Percentiles rank a stretch among this genome's conserved stretches.
These are phyloP conservation scores for Spheniscus mendiculus DNA, from an alignment of 2,113 vertebrate species.

Conservation along the genomic window DNA sequence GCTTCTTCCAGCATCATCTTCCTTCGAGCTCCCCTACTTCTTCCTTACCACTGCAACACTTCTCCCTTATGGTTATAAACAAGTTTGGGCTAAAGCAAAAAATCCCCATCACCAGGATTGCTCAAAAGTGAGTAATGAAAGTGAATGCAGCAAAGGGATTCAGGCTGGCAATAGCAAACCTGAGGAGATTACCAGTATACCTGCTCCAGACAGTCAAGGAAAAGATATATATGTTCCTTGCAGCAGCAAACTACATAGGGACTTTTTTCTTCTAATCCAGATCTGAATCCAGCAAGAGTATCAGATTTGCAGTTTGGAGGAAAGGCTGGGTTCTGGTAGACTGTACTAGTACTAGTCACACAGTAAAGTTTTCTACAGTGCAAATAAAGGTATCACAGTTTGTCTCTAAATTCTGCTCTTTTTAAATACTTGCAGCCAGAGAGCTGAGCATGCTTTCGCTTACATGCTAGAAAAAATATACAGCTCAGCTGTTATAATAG, in stretches of 20 bases:
- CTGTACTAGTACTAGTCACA: background rate
- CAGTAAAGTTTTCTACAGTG: background rate
- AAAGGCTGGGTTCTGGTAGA: background rate
- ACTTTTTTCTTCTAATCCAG: background rate
- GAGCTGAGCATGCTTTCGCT: background rate
- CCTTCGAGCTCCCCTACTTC: background rate
- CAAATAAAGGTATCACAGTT: background rate
- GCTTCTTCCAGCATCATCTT: background rate
- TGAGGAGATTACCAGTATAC: background rate
- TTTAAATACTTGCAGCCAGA: background rate
- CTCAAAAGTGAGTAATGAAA: background rate
- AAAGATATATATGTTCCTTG: background rate
- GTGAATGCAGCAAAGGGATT: background rate
- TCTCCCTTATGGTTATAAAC: background rate
- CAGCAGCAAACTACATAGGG: background rate
- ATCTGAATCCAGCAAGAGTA: background rate
- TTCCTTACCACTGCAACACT: background rate
- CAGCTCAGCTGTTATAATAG: background rate
- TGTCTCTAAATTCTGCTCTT: background rate
- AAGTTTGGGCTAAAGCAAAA: background rate
- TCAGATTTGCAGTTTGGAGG: background rate
- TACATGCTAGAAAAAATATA: background rate
- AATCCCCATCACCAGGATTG: background rate
- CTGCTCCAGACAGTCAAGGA: background rate
- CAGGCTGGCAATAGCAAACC: background rate